Conservation (phyloP, 2,888 invertebrate genomes). For the Hemaris fuciformis region DNA sequence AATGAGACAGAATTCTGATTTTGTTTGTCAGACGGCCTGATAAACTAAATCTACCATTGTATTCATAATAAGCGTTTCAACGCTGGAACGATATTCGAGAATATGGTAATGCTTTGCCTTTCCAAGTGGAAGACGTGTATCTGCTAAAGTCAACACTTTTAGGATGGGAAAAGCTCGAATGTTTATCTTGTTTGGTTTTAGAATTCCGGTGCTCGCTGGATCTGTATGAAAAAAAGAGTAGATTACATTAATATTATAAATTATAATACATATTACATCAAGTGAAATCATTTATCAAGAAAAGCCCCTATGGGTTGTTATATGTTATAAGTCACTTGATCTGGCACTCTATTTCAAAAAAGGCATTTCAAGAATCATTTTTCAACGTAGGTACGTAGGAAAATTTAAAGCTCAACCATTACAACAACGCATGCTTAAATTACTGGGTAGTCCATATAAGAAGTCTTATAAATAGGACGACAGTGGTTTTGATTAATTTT, state of each 20-base stretch:
- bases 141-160: constrained; percentile 53
- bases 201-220: constrained; percentile 21
- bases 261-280: too few species aligned
- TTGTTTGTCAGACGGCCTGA: constrained; percentile 19
- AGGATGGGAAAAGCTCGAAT: constrained; percentile 29
- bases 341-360: too few species aligned
- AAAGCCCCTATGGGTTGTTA: too few species aligned
- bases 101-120: constrained; percentile 40
- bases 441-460: too few species aligned
- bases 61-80: constrained; percentile 9
- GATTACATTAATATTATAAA: neutral
- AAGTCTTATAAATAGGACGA: too few species aligned
- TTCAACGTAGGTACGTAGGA: too few species aligned
- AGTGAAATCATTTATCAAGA: too few species aligned
- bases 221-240: constrained; percentile 21
- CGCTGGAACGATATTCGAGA: constrained; percentile 16
- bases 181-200: constrained; percentile 28
- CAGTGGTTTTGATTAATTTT: too few species aligned
- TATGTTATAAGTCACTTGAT: too few species aligned
- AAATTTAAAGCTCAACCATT: too few species aligned
- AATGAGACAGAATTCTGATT: constrained; percentile 23
- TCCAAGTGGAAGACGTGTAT: constrained; percentile 52
- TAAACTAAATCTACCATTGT: neutral
- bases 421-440: too few species aligned
- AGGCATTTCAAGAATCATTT: too few species aligned